A percentile compares a stretch with the other conserved stretches of the same genome.
Conservation (phyloP, 2,797 vertebrate genomes). For the Mormyrus proboscirostris region DNA sequence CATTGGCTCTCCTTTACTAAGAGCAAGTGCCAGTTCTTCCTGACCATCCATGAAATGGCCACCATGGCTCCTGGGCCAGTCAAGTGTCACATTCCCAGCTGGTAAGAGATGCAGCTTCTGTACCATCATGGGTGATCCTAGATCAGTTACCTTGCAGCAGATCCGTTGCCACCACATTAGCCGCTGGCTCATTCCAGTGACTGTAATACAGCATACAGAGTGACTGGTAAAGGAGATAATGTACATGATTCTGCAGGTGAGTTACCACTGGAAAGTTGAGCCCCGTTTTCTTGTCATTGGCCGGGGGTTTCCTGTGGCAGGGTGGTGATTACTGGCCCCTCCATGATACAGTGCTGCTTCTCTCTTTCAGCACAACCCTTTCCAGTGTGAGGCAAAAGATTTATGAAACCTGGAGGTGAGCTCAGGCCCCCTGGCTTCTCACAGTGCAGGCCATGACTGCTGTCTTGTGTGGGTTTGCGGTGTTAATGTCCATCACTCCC, state of each 20-base stretch:
- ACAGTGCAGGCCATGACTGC: background rate
- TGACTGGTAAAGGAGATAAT: background rate
- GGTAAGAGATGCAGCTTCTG: background rate
- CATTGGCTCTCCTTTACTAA: background rate
- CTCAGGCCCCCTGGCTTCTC: background rate
- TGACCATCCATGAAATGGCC: background rate
- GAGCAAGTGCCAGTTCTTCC: conserved; percentile 4
- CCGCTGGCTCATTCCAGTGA: background rate
- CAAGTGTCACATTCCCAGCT: conserved; percentile 6
- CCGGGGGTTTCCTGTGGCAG: background rate
- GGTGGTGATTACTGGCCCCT: background rate
- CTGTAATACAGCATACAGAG: background rate
- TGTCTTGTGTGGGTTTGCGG: background rate
- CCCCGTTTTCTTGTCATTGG: background rate
- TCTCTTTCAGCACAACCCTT: conserved; percentile 10
- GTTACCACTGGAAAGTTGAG: background rate
- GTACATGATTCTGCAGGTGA: background rate
- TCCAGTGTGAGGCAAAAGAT: background rate
- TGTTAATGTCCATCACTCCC: background rate
- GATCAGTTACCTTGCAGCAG: background rate
- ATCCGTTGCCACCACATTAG: background rate
- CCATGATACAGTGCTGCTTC: background rate
- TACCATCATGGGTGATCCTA: background rate
- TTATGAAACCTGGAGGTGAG: conserved; percentile 5
- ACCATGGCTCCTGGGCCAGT: background rate